Evolutionary conservation across 2,888 invertebrate species (phyloP), one percentile per base, ranked within the genome.

Genomic region (Yponomeuta cagnagella): DNA sequence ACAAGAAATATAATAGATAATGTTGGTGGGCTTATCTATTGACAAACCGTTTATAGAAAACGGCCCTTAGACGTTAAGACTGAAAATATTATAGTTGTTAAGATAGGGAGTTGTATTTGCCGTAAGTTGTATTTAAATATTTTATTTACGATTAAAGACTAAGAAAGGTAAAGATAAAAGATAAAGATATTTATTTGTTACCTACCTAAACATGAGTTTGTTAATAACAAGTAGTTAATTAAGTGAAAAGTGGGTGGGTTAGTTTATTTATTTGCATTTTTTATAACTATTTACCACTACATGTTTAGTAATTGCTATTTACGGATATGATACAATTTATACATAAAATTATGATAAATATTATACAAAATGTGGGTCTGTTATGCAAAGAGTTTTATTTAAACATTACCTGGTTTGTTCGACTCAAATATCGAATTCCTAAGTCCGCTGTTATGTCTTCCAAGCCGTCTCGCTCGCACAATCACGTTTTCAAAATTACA

Each of bases 251-350:
- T 31, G 2, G 8, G 31, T 33, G 65, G 33, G 12, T 65, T 23
- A 12, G 30, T 30, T 65, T 10, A 65, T 65, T 65, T 65, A 65
- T 65, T 65, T 65, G 65, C 65, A 68, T 23, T 68, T 68, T 68
- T 68, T 48, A 48, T 37, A 37, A 15, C n/a, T 15, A n/a, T 68
- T 43, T 68, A 69, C 58, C 52, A 15, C 10, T 33, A 33, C 2
- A 37, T 37, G 6, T 43, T 43, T 43, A 43, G 43, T 43, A 43
- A 43, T 67, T 10, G 8, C 10, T 12, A 4, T 52, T 52, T 15
- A 52, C 1, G 52, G 52, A 10, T 15, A 15, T 10, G 15, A 15
- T 52, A 5, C 6, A 43, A 43, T 43, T 52, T 52, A 12, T 52
- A 15, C 12, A 52, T 52, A 52, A 52, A 10, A 52, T 15, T 2